Evolutionary conservation across 2,113 vertebrate species (phyloP).

Genomic region (Rhipidura dahli): DNA sequence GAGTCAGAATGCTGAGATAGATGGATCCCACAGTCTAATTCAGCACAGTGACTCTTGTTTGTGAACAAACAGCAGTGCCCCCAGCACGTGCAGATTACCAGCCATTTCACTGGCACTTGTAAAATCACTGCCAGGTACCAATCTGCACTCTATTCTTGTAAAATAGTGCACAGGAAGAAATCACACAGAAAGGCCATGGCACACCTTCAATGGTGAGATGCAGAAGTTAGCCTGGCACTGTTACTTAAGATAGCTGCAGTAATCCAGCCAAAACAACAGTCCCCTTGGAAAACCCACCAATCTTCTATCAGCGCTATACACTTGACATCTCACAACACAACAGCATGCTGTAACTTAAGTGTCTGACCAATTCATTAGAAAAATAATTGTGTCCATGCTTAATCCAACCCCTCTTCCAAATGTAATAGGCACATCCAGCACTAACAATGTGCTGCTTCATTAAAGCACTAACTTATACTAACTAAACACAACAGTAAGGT

Average conservation of each 20-base stretch:
- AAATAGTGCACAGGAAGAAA: background rate
- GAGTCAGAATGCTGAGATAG: background rate
- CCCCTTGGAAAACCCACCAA: background rate
- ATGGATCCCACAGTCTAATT: background rate
- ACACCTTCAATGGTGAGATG: background rate
- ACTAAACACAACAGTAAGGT: background rate
- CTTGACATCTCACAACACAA: background rate
- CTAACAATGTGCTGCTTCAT: background rate
- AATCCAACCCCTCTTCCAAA: background rate
- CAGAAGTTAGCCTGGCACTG: background rate
- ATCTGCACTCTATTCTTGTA: background rate
- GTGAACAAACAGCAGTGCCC: background rate
- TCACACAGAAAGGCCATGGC: background rate
- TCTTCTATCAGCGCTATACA: background rate
- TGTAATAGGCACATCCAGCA: background rate
- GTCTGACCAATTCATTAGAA: background rate
- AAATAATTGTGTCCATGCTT: background rate
- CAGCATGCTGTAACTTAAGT: background rate
- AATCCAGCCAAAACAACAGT: background rate
- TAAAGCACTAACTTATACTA: background rate
- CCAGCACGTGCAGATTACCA: background rate
- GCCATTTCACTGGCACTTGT: background rate
- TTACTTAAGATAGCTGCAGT: background rate
- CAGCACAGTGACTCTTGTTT: background rate
- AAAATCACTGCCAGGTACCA: background rate